Percentiles rank a stretch among this genome's conserved stretches.
phyloP scores from a whole-genome alignment of 23 tunicate genomes.

The Clavelina lepadiformis region DNA sequence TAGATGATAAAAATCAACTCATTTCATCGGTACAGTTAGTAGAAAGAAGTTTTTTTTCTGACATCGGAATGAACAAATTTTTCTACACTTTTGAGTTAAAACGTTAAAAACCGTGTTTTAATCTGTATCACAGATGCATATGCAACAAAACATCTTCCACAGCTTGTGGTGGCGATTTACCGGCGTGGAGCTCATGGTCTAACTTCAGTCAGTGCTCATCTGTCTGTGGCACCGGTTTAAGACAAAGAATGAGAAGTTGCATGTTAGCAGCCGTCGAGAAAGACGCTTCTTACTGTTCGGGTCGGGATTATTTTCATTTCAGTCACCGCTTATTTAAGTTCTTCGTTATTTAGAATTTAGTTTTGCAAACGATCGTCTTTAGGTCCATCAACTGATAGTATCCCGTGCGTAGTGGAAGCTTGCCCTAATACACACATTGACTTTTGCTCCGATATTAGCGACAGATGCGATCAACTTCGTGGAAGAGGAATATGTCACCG shows the following conservation, averaged over 20 bases:
- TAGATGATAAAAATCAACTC: too few relatives aligned
- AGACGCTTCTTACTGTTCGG: too few relatives aligned
- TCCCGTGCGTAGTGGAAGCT: conserved; percentile 20
- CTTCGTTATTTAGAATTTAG: too few relatives aligned
- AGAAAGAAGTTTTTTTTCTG: too few relatives aligned
- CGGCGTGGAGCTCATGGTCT: conserved; percentile 48
- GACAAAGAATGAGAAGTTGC: conserved; percentile 36
- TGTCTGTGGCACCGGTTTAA: conserved; percentile 56
- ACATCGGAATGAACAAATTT: too few relatives aligned
- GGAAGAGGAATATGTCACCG: conserved; percentile 53
- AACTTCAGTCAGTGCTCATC: conserved; percentile 65
- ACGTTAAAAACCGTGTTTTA: too few relatives aligned
- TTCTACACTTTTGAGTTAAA: too few relatives aligned
- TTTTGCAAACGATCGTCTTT: too few relatives aligned
- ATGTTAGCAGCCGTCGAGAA: neutral
- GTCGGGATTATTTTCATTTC: too few relatives aligned
- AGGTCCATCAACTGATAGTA: conserved; percentile 20
- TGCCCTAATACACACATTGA: conserved; percentile 34
- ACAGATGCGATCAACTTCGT: conserved; percentile 66
- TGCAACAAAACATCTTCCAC: conserved; percentile 52
- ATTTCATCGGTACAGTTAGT: too few relatives aligned
- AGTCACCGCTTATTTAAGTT: too few relatives aligned
- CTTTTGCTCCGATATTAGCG: conserved; percentile 26
- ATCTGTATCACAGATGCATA: too few relatives aligned
- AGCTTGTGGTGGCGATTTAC: neutral